Percentiles rank a stretch among this genome's conserved stretches.
Evolutionary conservation across 2,113 vertebrate genomes (phyloP).

Genomic region (Numenius arquata): DNA sequence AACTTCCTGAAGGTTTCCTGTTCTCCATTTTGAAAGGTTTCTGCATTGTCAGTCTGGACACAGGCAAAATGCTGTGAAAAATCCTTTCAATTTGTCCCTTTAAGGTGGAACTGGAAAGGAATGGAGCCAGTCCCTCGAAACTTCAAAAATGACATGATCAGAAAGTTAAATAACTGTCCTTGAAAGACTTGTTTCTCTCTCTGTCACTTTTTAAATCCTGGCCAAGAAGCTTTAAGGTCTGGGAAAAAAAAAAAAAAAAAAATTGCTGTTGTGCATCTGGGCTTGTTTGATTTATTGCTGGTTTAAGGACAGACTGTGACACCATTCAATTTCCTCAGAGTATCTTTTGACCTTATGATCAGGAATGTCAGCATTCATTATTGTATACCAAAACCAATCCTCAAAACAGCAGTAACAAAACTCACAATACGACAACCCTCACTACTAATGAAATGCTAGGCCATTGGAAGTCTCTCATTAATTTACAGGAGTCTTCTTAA

Average conservation of each 20-base stretch:
- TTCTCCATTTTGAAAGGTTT: constrained; percentile 12
- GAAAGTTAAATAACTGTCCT: background rate
- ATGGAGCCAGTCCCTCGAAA: background rate
- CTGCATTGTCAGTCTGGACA: background rate
- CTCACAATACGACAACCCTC: background rate
- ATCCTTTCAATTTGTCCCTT: background rate
- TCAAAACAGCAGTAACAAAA: background rate
- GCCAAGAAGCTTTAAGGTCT: background rate
- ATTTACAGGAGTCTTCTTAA: background rate
- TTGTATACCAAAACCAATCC: background rate
- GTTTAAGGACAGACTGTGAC: background rate
- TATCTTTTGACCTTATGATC: background rate
- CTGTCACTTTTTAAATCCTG: background rate
- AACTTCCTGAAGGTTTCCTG: background rate
- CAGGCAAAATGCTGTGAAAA: background rate
- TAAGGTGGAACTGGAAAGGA: background rate
- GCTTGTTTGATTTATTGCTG: background rate
- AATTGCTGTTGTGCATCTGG: background rate
- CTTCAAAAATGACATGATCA: background rate
- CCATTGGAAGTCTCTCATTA: background rate
- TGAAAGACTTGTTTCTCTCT: background rate
- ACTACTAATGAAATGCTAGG: background rate
- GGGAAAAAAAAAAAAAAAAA: no score
- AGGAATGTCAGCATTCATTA: background rate
- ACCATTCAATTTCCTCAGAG: background rate